Conservation (phyloP, 2,888 invertebrate species). For the Pimpla rufipes region DNA sequence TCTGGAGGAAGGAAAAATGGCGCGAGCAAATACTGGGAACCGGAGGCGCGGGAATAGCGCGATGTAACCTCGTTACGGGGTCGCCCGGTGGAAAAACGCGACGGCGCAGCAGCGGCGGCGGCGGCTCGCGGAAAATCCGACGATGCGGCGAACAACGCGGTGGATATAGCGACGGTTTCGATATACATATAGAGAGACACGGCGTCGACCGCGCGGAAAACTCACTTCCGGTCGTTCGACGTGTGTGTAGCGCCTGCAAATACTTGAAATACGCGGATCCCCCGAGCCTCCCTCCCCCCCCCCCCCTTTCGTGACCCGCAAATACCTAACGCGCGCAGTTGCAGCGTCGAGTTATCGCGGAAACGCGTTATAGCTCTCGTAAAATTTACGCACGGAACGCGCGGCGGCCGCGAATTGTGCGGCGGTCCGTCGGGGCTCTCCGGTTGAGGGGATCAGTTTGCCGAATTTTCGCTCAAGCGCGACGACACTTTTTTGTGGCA, state of each 20-base stretch:
- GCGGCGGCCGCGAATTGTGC: background rate
- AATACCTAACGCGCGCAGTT: conserved; percentile 46
- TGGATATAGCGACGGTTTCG: no score
- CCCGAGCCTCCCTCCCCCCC: background rate
- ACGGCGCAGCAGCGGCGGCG: background rate
- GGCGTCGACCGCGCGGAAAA: conserved; percentile 79
- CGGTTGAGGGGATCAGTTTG: no score
- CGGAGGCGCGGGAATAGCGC: conserved; percentile 37
- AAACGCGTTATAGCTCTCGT: conserved; percentile 68
- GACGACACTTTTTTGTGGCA: no score
- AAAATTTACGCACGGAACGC: conserved; percentile 60
- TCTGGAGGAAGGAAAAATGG: conserved; percentile 72
- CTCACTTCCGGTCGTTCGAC: conserved; percentile 80
- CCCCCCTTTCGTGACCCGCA: background rate
- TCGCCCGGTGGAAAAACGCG: conserved; percentile 71
- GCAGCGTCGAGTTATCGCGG: conserved; percentile 58
- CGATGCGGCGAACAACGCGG: conserved; percentile 39
- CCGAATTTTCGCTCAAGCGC: no score
- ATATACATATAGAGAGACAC: conserved; percentile 11
- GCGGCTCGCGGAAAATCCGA: conserved; percentile 66
- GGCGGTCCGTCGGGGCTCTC: conserved; percentile 48
- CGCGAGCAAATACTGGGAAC: conserved; percentile 78
- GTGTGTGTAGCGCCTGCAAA: conserved; percentile 70
- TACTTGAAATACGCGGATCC: conserved; percentile 51
- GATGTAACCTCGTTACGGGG: conserved; percentile 80